These are phyloP conservation scores for Noctua pronuba DNA, from an alignment of 2,888 invertebrate species.

Conservation along the genomic window DNA sequence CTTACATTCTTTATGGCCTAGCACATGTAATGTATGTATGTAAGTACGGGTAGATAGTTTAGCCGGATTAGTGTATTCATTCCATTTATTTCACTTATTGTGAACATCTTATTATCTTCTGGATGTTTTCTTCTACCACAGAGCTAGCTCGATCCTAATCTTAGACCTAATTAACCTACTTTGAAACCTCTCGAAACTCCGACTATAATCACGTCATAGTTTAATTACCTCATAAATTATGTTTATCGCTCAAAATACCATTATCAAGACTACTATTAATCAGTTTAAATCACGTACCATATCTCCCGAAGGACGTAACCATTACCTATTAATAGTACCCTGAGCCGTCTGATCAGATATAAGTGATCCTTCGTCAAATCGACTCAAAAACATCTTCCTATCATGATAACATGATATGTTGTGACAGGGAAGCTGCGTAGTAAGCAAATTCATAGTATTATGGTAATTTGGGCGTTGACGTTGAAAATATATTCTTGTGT, in stretches of 20 bases:
- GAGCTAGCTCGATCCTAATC: neutral
- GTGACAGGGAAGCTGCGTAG: constrained; percentile 6
- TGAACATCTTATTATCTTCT: neutral
- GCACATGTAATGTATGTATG: neutral
- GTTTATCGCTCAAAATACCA: constrained; percentile 21
- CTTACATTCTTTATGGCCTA: neutral
- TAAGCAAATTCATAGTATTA: constrained; percentile 41
- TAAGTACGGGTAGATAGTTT: neutral
- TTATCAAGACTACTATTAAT: constrained; percentile 38
- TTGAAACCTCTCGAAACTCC: neutral
- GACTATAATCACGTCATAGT: neutral
- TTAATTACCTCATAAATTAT: constrained; percentile 26
- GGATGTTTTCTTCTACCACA: neutral
- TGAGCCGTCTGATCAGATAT: constrained; percentile 3
- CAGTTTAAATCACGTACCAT: constrained; percentile 14
- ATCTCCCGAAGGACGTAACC: neutral
- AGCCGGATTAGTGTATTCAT: neutral
- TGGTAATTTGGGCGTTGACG: constrained; percentile 32
- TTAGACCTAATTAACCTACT: neutral
- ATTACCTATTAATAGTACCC: constrained; percentile 7
- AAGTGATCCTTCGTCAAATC: constrained; percentile 24
- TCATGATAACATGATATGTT: constrained; percentile 5
- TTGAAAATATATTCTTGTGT: neutral
- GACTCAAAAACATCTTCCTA: constrained; percentile 11
- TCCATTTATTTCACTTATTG: neutral